Evolutionary conservation across 1,140 invertebrate genomes (phyloP).

Genomic region (Atta colombica): DNA sequence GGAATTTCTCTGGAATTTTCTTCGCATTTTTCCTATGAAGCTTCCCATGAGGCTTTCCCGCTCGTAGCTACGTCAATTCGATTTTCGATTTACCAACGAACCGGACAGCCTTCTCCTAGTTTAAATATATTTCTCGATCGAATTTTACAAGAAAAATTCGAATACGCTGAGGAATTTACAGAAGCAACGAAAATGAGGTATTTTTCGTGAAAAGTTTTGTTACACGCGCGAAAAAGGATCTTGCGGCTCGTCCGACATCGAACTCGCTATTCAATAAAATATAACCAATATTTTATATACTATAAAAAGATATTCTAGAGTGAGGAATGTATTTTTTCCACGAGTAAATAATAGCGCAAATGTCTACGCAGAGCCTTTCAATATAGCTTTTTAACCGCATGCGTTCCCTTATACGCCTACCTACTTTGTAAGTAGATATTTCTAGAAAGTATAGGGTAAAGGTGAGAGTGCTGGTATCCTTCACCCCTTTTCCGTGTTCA

Average conservation of each 20-base stretch:
- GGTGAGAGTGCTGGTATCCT: background rate
- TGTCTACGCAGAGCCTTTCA: background rate
- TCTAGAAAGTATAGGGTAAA: conserved; percentile 20
- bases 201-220: conserved; percentile 19
- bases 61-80: conserved; percentile 32
- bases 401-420: background rate
- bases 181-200: conserved; percentile 27
- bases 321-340: conserved; percentile 6
- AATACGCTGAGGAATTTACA: conserved; percentile 4
- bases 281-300: background rate
- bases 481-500: conserved; percentile 24
- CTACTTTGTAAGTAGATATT: background rate
- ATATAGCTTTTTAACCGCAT: conserved; percentile 7
- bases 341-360: conserved; percentile 15
- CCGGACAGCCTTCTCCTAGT: background rate
- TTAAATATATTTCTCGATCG: conserved; percentile 6
- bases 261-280: background rate
- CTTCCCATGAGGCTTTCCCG: background rate
- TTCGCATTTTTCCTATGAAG: background rate
- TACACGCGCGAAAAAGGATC: background rate
- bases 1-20: conserved; percentile 21
- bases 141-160: background rate
- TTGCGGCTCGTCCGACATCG: background rate
- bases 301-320: conserved; percentile 4
- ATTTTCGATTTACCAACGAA: conserved; percentile 43